These are phyloP conservation scores for Hypercompe scribonia DNA, from an alignment of 2,888 invertebrate species.

Conservation along the genomic window DNA sequence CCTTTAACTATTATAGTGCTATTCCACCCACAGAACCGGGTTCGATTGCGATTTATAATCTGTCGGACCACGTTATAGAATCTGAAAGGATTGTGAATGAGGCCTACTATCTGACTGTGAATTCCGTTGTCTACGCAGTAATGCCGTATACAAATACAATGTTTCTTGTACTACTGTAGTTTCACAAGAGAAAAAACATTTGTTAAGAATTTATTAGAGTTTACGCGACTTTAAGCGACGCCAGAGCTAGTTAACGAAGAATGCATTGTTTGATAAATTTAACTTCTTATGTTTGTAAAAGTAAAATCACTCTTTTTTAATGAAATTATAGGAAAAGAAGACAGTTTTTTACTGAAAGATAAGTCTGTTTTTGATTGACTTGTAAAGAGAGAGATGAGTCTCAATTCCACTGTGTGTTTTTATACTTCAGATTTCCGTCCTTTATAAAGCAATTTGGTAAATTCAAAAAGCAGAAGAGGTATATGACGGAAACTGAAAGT, in stretches of 20 bases:
- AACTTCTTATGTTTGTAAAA: neutral
- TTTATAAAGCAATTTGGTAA: too few relatives aligned
- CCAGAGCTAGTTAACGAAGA: neutral
- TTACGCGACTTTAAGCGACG: neutral
- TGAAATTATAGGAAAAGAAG: neutral
- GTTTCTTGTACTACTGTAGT: slow-evolving; percentile 8
- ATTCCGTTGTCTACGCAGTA: slow-evolving; percentile 24
- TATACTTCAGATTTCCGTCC: too few relatives aligned
- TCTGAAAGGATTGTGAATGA: slow-evolving; percentile 50
- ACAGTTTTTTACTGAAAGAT: neutral
- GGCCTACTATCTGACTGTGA: slow-evolving; percentile 47
- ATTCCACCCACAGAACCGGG: slow-evolving; percentile 64
- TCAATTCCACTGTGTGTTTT: too few relatives aligned
- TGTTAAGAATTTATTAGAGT: slow-evolving; percentile 12
- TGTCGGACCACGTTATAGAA: slow-evolving; percentile 43
- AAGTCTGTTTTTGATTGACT: neutral
- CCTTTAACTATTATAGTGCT: slow-evolving; percentile 24
- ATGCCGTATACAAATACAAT: slow-evolving; percentile 13
- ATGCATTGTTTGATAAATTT: neutral
- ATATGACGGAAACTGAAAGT: too few relatives aligned
- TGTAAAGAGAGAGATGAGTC: too few relatives aligned
- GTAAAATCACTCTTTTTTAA: too few relatives aligned
- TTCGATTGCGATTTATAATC: slow-evolving; percentile 62
- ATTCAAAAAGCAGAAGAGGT: too few relatives aligned
- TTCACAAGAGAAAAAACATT: slow-evolving; percentile 2